Percentiles rank a stretch among this genome's conserved stretches.
phyloP scores from a whole-genome alignment of 2,888 invertebrate species.

The Idaea biselata region DNA sequence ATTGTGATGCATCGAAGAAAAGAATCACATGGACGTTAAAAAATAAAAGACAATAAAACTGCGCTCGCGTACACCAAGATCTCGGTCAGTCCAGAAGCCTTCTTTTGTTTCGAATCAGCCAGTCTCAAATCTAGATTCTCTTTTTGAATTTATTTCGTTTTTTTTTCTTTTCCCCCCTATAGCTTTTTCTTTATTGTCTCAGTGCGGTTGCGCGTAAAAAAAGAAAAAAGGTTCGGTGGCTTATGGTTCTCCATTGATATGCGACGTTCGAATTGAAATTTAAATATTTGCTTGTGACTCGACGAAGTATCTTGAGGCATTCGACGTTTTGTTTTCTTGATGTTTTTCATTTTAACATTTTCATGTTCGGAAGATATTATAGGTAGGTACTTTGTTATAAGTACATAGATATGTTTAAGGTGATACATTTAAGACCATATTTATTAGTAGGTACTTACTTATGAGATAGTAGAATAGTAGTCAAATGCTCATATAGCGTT shows the following conservation, averaged over 20 bases:
- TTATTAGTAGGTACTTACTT: no score
- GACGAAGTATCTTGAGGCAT: constrained; percentile 60
- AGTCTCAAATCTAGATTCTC: constrained; percentile 79
- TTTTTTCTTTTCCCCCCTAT: constrained; percentile 49
- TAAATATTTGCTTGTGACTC: constrained; percentile 77
- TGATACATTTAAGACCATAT: no score
- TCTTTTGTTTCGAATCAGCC: constrained; percentile 80
- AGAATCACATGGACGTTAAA: constrained; percentile 70
- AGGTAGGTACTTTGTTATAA: constrained; percentile 11
- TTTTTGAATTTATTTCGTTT: constrained; percentile 63
- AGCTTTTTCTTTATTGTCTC: constrained; percentile 79
- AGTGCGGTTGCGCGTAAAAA: constrained; percentile 66
- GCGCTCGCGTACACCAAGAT: constrained; percentile 75
- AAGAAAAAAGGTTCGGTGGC: constrained; percentile 71
- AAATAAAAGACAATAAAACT: constrained; percentile 57
- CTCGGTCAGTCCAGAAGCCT: constrained; percentile 78
- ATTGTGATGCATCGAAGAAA: constrained; percentile 76
- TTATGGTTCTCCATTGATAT: constrained; percentile 81
- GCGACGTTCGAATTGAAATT: constrained; percentile 80
- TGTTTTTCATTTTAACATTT: constrained; percentile 73
- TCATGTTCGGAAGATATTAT: constrained; percentile 49
- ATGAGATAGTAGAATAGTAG: no score
- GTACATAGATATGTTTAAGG: no score
- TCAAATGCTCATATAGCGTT: no score
- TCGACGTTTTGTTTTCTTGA: constrained; percentile 64